Base-by-base conservation (phyloP, 2,797 vertebrate species). In the Tiaroga cobitis region DNA sequence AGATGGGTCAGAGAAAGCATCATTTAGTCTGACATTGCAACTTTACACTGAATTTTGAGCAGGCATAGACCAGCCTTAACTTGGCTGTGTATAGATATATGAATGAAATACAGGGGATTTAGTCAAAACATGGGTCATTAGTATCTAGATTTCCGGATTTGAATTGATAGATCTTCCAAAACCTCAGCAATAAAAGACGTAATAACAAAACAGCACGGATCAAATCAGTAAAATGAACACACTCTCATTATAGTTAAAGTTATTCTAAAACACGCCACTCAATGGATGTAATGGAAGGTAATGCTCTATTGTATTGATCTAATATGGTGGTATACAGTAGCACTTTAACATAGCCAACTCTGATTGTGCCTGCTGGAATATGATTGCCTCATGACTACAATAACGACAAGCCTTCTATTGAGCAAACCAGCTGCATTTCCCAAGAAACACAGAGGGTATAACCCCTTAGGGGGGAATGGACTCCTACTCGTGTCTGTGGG, bases 371-470 rank as follows among this genome's bases (percentile, higher is more conserved):
- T 26, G 43, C 76, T 61, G 24, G n/a, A 15, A 34, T 2, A 63
- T 21, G 54, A 79, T 61, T 79, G 65, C 54, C 76, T 72, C 76
- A 79, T 80, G 67, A 85, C 68, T 63, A 21, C 24, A 72, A 21
- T 29, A 72, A 56, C 0, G 18, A 84, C 82, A 84, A 78, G 13
- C 63, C 46, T 39, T 73, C 76, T 34, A 72, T 63, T 85, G 83
- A 84, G 74, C 49, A 84, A 69, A 69, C 19, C 3, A 32, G 24
- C 34, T 56, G 63, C 39, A 78, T 78, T 78, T 13, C 8, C 32
- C 5, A 54, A 29, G 37, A 43, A 79, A 69, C 21, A 68, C 19
- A 69, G 21, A 81, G 43, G 65, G 29, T 26, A n/a, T 84, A 8
- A 32, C 56, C 46, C 74, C 61, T 43, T 16, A 18, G 65, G 82